Evolutionary conservation across 2,113 vertebrate species (phyloP).

Genomic region (Pelecanoides urinatrix): DNA sequence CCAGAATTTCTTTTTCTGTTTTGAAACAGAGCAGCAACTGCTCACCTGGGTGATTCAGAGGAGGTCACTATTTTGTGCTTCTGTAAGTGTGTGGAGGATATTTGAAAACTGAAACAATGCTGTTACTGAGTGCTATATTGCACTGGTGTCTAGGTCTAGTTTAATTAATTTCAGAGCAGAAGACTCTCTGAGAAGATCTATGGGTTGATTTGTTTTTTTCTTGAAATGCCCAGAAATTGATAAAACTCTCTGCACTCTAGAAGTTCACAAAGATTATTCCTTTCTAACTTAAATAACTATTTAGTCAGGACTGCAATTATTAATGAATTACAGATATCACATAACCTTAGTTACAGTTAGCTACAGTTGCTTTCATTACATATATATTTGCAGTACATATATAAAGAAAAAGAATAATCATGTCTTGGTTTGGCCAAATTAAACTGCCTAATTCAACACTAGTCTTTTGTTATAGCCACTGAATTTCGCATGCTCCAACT

Average conservation of each 20-base stretch:
- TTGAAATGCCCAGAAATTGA: not conserved
- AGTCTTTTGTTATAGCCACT: not conserved
- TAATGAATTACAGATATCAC: not conserved
- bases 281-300: not conserved
- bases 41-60: not conserved
- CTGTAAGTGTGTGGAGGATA: not conserved
- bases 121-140: not conserved
- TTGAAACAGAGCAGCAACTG: not conserved
- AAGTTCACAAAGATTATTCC: not conserved
- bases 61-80: not conserved
- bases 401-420: not conserved
- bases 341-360: not conserved
- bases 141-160: not conserved
- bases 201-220: not conserved
- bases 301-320: not conserved
- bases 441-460: not conserved
- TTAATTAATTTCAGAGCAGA: not conserved
- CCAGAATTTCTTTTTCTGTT: not conserved
- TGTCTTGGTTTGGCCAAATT: fast-evolving
- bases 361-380: not conserved
- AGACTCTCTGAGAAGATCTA: not conserved
- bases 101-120: not conserved
- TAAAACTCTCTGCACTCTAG: not conserved
- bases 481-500: not conserved
- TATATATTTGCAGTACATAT: not conserved